Evolutionary conservation across 2,888 invertebrate genomes (phyloP), one percentile per base, ranked within the genome.

Genomic region (Nezara viridula): DNA sequence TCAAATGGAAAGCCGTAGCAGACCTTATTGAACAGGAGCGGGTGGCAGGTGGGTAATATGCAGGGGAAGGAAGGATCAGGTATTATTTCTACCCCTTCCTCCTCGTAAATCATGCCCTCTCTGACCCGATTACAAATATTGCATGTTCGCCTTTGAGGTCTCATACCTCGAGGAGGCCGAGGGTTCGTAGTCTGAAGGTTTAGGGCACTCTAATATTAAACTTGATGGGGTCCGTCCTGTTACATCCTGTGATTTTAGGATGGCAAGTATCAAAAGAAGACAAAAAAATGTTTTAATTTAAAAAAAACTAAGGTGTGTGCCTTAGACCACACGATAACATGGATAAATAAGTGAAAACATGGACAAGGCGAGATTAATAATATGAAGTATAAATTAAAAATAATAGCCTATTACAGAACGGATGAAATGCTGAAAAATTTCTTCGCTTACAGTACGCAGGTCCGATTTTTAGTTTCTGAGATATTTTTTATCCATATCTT

Each of bases 1-100:
- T 73, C 32, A 73, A 73, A 73, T 37, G 32, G 37, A 73, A 73
- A 73, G 66, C 19, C 32, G 21, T 2, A 19, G 60, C 14, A 60
- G 21, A 73, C 19, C 19, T 19, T 73, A 73, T 73, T 73, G 66
- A 37, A 73, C 32, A 73, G 37, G 66, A 73, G 21, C 3, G 66
- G 66, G 66, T 73, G 66, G 66, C 66, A 73, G 66, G 66, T 73
- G 66, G 66, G 66, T 73, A 73, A 73, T 73, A 73, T 73, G 37
- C 66, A 37, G 66, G 19, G 19, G 19, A 73, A 37, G 19, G 19
- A 73, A 37, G 66, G 66, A 73, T 73, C 66, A 19, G 32, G 66
- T 73, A 73, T 73, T 73, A 73, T 73, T 73, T 73, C 66, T 37
- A 37, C 37, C 37, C 32, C 19, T 32, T 37, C 66, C 37, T 37